These are phyloP conservation scores for Neotragus pygmaeus DNA, from an alignment of 2,113 vertebrate genomes.

Conservation along the genomic window DNA sequence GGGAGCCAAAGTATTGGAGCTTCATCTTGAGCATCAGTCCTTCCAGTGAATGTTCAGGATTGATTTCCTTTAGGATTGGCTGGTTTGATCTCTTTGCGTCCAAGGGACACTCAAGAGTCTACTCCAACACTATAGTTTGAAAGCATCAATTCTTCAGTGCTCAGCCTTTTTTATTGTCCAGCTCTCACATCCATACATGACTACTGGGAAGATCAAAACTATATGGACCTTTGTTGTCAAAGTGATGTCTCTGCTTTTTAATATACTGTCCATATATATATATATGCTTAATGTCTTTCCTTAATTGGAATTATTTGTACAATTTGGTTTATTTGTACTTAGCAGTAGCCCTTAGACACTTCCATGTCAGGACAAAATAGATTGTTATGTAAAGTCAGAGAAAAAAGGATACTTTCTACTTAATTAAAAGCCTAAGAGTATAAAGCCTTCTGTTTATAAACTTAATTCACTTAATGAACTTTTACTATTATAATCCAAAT, in stretches of 20 bases:
- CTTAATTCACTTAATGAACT: neutral
- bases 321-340: slow-evolving; percentile 20
- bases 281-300: neutral
- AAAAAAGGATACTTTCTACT: neutral
- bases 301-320: slow-evolving; percentile 11
- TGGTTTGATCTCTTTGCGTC: neutral
- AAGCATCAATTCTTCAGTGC: neutral
- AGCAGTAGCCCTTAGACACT: neutral
- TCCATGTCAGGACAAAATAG: neutral
- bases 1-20: neutral
- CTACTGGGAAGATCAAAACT: neutral
- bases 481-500: neutral
- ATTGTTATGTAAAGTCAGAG: neutral
- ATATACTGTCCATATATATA: neutral
- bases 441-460: neutral
- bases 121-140: neutral
- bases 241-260: neutral
- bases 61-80: neutral
- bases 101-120: neutral
- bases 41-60: neutral
- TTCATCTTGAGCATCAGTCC: neutral
- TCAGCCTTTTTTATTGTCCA: neutral
- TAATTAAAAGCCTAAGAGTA: neutral
- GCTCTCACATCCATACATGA: neutral
- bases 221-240: neutral